Percentiles rank a stretch among this genome's conserved stretches.
Conservation (phyloP, 2,797 vertebrate species). For the Neosilurus mollespiculum region DNA sequence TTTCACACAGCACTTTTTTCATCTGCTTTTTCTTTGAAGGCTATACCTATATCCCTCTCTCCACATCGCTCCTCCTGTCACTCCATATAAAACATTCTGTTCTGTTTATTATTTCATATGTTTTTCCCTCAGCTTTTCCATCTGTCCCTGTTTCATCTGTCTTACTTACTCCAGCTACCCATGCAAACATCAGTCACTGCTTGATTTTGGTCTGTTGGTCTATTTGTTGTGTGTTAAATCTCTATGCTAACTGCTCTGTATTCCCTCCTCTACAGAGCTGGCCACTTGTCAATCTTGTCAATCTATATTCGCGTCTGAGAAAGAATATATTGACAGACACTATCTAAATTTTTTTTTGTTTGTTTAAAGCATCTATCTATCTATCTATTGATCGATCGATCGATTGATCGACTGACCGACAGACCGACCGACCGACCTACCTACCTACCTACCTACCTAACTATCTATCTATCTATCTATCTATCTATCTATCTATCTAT, state of each 20-base stretch:
- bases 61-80: slow-evolving; percentile 26
- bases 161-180: slow-evolving; percentile 24
- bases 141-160: slow-evolving; percentile 33
- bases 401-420: too few relatives aligned
- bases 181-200: slow-evolving; percentile 41
- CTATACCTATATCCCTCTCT: slow-evolving; percentile 16
- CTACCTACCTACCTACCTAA: too few relatives aligned
- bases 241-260: background rate
- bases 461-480: too few relatives aligned
- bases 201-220: slow-evolving; percentile 25
- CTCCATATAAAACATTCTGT: slow-evolving; percentile 32
- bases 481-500: too few relatives aligned
- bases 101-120: slow-evolving; percentile 44
- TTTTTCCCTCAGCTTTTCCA: slow-evolving; percentile 10
- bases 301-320: slow-evolving; percentile 44
- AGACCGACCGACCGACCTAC: too few relatives aligned
- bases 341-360: slow-evolving; percentile 19
- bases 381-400: background rate
- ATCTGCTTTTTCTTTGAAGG: slow-evolving; percentile 3
- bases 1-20: slow-evolving; percentile 16
- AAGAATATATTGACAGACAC: slow-evolving; percentile 40
- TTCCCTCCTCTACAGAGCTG: background rate
- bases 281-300: slow-evolving; percentile 17
- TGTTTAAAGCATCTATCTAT: slow-evolving; percentile 43
- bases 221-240: slow-evolving; percentile 5